Conservation (phyloP, 2,113 vertebrate genomes). For the Tenrec ecaudatus region DNA sequence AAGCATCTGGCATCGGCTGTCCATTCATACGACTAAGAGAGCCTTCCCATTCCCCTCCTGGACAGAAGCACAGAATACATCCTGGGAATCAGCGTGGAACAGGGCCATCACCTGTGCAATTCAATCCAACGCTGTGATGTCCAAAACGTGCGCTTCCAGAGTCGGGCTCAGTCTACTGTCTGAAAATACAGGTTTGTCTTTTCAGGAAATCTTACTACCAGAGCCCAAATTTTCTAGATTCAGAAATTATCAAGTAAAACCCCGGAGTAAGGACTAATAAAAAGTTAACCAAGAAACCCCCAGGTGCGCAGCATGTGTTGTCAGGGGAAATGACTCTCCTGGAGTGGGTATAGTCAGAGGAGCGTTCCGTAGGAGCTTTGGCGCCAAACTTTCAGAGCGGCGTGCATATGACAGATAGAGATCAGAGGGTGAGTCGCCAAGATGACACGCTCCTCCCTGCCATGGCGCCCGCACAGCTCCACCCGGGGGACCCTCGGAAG, state of each 20-base stretch:
- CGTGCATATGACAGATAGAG: no score
- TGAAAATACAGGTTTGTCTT: neutral
- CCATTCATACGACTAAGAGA: slow-evolving; percentile 17
- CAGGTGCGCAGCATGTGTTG: neutral
- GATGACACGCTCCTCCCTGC: neutral
- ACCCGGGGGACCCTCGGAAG: neutral
- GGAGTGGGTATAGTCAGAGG: neutral
- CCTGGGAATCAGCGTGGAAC: neutral
- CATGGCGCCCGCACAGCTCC: neutral
- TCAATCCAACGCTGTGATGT: neutral
- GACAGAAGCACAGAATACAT: neutral
- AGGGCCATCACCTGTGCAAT: neutral
- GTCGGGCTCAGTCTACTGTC: neutral
- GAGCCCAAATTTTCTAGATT: neutral
- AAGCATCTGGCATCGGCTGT: neutral
- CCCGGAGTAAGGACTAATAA: neutral
- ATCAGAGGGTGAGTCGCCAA: no score
- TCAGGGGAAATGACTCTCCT: neutral
- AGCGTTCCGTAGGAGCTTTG: neutral
- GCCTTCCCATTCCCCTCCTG: neutral
- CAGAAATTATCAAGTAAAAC: neutral
- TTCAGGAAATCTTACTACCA: neutral
- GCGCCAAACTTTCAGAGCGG: neutral
- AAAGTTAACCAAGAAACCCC: neutral
- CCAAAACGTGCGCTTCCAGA: neutral